Evolutionary conservation across 2,797 vertebrate genomes (phyloP).

Genomic region (Xerus rutilus): DNA sequence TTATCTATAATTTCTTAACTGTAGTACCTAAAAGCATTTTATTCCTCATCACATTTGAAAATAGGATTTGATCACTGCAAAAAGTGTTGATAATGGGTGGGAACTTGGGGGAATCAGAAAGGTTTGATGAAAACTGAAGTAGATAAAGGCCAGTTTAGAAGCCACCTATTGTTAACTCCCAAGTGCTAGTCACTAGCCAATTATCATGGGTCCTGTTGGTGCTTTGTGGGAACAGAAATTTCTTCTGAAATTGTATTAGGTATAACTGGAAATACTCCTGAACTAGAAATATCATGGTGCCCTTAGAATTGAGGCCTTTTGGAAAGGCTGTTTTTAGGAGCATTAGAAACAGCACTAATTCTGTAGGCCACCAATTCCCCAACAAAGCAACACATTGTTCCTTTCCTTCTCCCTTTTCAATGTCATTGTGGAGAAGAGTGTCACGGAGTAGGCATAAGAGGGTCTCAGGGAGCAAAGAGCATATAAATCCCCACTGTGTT

Average conservation of each 20-base stretch:
- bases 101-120: neutral
- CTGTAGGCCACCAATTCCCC: neutral
- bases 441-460: neutral
- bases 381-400: neutral
- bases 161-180: neutral
- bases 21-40: neutral
- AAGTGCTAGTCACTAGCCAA: neutral
- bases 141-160: neutral
- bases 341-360: slow-evolving; percentile 15
- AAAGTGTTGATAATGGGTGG: neutral
- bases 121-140: slow-evolving; percentile 3
- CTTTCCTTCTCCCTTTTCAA: neutral
- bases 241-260: neutral
- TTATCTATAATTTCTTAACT: slow-evolving; percentile 31
- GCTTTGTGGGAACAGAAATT: slow-evolving; percentile 43
- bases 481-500: neutral
- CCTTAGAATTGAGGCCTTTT: slow-evolving; percentile 44
- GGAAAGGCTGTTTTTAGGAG: neutral
- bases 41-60: slow-evolving; percentile 24
- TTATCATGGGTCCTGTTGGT: neutral
- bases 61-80: neutral
- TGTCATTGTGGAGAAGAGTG: neutral
- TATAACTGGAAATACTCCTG: slow-evolving; percentile 7
- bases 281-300: neutral
- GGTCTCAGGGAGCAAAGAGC: neutral